Evolutionary conservation across 2,113 vertebrate genomes (phyloP).

Genomic region (Heterotilapia buettikoferi): DNA sequence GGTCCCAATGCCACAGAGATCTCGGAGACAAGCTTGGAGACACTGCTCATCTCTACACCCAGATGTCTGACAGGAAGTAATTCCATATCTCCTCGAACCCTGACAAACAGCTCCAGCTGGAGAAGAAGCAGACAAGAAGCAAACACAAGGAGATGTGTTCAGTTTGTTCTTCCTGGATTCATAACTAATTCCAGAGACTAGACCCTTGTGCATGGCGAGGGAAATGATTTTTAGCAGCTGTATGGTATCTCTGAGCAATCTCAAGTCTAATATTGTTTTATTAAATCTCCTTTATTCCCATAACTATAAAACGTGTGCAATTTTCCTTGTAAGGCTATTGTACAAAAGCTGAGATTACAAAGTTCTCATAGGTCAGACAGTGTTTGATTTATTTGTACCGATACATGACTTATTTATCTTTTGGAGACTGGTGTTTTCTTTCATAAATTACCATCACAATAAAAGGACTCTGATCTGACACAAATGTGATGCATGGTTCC

Average conservation of each 20-base stretch:
- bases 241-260: background rate
- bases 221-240: background rate
- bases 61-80: conserved; percentile 71
- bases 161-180: background rate
- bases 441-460: background rate
- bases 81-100: conserved; percentile 51
- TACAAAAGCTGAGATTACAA: background rate
- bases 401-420: background rate
- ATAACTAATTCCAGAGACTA: background rate
- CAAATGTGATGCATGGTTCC: background rate
- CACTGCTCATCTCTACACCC: conserved; percentile 1
- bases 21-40: background rate
- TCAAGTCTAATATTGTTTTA: background rate
- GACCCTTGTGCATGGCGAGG: background rate
- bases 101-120: conserved; percentile 49
- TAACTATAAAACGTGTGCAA: background rate
- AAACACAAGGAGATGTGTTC: background rate
- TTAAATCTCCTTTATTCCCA: background rate
- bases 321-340: rapidly evolving
- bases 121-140: background rate
- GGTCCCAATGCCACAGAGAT: conserved; percentile 49
- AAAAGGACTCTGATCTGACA: background rate
- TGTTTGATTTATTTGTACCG: background rate
- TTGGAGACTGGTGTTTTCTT: background rate
- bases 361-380: background rate